Percentiles rank a stretch among this genome's conserved stretches.
Conservation (phyloP, 2,888 invertebrate genomes). For the Leptinotarsa haldemani region DNA sequence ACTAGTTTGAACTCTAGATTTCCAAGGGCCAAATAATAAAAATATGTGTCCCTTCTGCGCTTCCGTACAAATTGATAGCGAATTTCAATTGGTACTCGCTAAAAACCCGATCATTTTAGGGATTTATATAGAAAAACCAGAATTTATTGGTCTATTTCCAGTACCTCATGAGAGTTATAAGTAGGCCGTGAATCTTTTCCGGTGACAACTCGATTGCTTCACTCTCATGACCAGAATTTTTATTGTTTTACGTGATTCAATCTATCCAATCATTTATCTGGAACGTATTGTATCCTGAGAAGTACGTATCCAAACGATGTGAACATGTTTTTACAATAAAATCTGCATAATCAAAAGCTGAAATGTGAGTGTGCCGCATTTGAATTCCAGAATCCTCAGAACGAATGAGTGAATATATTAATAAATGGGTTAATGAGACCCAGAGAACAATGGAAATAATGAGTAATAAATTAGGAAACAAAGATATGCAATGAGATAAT, state of each 20-base stretch:
- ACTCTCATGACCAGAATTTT: slow-evolving; percentile 61
- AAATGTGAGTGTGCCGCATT: no score
- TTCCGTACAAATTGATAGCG: neutral
- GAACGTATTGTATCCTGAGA: no score
- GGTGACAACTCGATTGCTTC: slow-evolving; percentile 61
- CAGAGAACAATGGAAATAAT: no score
- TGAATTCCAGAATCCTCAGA: no score
- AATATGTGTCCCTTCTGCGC: neutral
- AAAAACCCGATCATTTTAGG: slow-evolving; percentile 60
- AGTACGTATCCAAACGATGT: no score
- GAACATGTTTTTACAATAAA: no score
- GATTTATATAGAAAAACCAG: slow-evolving; percentile 61
- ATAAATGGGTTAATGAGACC: no score
- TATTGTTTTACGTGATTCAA: slow-evolving; percentile 10
- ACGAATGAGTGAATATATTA: no score
- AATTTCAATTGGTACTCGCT: slow-evolving; percentile 17
- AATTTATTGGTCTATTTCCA: slow-evolving; percentile 59
- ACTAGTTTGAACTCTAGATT: no score
- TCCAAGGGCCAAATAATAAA: neutral
- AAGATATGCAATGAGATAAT: no score
- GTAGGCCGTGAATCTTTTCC: slow-evolving; percentile 55
- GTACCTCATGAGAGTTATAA: slow-evolving; percentile 55
- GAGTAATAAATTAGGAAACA: no score
- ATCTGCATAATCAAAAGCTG: no score
- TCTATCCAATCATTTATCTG: neutral